Percentiles rank a stretch among this genome's conserved stretches.
phyloP scores from a whole-genome alignment of 2,113 vertebrate species.

The Laterallus jamaicensis region DNA sequence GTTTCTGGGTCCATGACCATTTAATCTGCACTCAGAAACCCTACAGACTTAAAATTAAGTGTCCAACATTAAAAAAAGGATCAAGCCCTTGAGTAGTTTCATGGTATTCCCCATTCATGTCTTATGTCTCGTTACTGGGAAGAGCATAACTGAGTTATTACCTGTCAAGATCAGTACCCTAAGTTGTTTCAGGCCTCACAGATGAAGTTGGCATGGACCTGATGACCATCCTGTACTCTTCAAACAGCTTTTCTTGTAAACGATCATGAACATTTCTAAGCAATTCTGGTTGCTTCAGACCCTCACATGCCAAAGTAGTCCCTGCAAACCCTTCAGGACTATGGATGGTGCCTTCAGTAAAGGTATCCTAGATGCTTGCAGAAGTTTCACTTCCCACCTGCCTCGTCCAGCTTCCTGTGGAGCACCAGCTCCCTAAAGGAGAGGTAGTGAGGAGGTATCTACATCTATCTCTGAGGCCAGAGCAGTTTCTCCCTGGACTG shows the following conservation, averaged over 20 bases:
- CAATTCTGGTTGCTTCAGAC: not conserved
- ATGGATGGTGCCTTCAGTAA: not conserved
- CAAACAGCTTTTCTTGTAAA: not conserved
- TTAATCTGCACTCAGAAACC: not conserved
- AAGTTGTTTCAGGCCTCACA: not conserved
- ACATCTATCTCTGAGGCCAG: not conserved
- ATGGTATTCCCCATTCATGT: not conserved
- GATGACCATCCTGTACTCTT: not conserved
- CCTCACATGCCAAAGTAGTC: not conserved
- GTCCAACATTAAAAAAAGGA: not conserved
- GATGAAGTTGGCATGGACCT: not conserved
- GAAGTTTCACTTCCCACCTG: not conserved
- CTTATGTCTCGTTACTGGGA: not conserved
- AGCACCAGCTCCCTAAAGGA: not conserved
- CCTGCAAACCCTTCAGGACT: not conserved
- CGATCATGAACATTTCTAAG: not conserved
- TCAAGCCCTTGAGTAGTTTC: not conserved
- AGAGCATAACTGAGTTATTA: not conserved
- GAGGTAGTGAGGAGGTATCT: not conserved
- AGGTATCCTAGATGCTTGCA: not conserved
- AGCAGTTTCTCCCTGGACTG: not conserved
- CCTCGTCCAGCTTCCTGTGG: accelerated
- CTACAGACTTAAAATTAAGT: not conserved
- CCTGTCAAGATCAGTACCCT: not conserved
- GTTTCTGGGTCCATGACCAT: not conserved